phyloP scores from a whole-genome alignment of 37 sponge, comb jelly and placozoan species.

The Eunapius fragilis region DNA sequence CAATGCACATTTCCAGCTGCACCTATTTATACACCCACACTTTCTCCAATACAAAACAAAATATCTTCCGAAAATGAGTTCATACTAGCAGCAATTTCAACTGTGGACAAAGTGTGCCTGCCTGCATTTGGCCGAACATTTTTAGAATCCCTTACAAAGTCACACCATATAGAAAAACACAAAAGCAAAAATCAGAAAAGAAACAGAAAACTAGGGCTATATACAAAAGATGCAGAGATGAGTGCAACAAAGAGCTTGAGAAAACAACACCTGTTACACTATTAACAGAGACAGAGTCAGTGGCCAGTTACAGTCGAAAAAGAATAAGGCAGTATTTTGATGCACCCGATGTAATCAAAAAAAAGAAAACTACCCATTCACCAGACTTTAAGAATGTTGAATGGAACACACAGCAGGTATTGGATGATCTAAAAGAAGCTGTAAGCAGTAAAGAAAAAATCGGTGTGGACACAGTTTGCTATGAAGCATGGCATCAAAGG shows the following conservation, averaged over 20 bases:
- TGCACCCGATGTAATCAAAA: background rate
- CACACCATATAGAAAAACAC: background rate
- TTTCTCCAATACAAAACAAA: background rate
- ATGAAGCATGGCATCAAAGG: background rate
- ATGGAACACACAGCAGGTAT: background rate
- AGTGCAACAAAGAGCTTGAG: background rate
- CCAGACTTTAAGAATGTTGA: background rate
- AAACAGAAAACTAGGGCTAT: background rate
- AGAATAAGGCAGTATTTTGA: slow-evolving; percentile 6
- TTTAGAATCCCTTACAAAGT: background rate
- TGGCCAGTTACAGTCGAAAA: background rate
- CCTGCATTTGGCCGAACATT: background rate
- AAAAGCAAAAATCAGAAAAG: background rate
- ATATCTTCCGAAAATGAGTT: background rate
- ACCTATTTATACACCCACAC: background rate
- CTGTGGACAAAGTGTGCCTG: background rate
- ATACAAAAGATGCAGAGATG: background rate
- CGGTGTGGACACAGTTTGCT: slow-evolving; percentile 15
- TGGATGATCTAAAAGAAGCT: slow-evolving; percentile 2
- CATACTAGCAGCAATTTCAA: background rate
- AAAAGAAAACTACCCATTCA: background rate
- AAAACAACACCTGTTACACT: background rate
- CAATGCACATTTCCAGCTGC: slow-evolving; percentile 7
- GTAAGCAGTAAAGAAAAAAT: slow-evolving; percentile 7
- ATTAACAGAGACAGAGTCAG: background rate